These are phyloP conservation scores for Mustela lutreola DNA, from an alignment of 2,113 vertebrate species.

Conservation along the genomic window DNA sequence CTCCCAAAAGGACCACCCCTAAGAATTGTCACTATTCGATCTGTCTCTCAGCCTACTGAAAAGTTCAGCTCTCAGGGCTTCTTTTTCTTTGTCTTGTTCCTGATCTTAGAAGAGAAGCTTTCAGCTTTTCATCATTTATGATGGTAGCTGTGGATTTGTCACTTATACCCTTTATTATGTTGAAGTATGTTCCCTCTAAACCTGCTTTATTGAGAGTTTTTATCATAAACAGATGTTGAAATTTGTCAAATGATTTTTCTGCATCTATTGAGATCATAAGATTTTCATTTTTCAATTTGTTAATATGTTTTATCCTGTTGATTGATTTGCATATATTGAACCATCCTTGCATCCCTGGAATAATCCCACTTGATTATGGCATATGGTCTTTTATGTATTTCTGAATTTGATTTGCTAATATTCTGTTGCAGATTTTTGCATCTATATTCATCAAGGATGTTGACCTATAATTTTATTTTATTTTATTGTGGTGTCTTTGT, in stretches of 20 bases:
- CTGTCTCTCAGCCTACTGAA: not conserved
- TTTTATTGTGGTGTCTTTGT: not conserved
- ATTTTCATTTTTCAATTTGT: not conserved
- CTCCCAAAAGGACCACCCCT: not conserved
- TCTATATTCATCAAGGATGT: not conserved
- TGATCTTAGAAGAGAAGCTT: not conserved
- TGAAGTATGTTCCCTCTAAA: not conserved
- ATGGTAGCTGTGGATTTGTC: not conserved
- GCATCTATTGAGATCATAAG: not conserved
- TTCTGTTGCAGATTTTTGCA: not conserved
- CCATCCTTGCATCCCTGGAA: not conserved
- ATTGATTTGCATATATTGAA: not conserved
- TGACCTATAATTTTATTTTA: not conserved
- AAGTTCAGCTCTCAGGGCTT: not conserved
- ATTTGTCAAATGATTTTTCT: not conserved
- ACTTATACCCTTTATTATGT: not conserved
- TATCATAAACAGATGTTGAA: not conserved
- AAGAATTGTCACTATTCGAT: not conserved
- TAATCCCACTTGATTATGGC: not conserved
- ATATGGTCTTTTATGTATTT: not conserved
- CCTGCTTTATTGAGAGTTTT: not conserved
- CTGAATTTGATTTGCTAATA: not conserved
- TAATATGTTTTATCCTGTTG: not conserved
- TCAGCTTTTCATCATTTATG: not conserved
- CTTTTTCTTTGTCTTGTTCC: not conserved